Conservation (phyloP, 1,140 invertebrate genomes). For the Pollicipes pollicipes region DNA sequence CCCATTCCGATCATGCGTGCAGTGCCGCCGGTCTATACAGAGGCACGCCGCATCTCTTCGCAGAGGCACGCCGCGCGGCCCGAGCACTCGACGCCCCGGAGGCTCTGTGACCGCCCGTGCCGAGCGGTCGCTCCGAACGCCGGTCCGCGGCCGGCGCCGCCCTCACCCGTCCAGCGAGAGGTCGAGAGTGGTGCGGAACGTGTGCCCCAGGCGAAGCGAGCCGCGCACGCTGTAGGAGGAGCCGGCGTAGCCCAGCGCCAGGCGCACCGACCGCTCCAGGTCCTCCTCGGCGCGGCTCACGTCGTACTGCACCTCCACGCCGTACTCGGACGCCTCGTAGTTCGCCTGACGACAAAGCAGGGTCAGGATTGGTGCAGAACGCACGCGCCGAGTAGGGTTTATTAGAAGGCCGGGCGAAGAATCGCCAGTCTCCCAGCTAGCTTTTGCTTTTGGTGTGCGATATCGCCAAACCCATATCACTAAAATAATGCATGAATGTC, state of each 20-base stretch:
- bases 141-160: background rate
- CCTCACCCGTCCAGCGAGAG: background rate
- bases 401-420: too few species aligned
- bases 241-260: background rate
- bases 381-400: too few species aligned
- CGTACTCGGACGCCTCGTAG: background rate
- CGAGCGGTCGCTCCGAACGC: too few species aligned
- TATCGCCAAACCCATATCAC: too few species aligned
- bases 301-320: background rate
- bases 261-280: background rate
- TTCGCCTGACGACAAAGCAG: background rate
- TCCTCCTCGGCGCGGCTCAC: background rate
- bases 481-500: background rate
- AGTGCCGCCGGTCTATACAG: too few species aligned
- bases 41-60: too few species aligned
- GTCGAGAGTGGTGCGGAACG: background rate
- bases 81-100: too few species aligned
- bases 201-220: background rate
- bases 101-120: too few species aligned
- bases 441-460: too few species aligned
- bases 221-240: background rate
- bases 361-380: background rate
- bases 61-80: too few species aligned
- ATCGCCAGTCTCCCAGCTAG: too few species aligned
- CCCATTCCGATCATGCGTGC: too few species aligned